These are phyloP conservation scores for Adelosebastes latens DNA, from an alignment of 2,797 vertebrate species.

Conservation along the genomic window DNA sequence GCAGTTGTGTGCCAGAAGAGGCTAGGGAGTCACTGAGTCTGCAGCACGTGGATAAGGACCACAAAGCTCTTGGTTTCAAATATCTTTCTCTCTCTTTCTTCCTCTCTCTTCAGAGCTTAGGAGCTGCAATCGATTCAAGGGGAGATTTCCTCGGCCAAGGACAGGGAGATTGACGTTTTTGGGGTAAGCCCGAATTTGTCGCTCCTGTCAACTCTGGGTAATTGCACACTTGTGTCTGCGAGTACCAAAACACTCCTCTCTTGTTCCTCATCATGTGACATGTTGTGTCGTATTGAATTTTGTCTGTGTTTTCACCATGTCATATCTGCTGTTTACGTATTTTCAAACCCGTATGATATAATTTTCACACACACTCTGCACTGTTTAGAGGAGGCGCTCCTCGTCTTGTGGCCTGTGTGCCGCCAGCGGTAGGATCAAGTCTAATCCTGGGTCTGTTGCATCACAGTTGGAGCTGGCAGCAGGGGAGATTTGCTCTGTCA, in stretches of 20 bases:
- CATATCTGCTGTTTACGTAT: not conserved
- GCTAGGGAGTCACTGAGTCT: conserved; percentile 71
- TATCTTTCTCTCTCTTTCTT: conserved; percentile 61
- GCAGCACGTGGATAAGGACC: conserved; percentile 77
- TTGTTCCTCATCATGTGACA: conserved; percentile 51
- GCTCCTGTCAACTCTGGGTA: conserved; percentile 61
- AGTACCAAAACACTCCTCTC: conserved; percentile 23
- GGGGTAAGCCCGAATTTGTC: conserved; percentile 80
- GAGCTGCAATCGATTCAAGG: conserved; percentile 75
- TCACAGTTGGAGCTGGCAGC: conserved; percentile 52
- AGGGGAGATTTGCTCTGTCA: conserved; percentile 47
- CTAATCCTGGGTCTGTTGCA: conserved; percentile 58
- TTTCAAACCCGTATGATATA: conserved; percentile 28
- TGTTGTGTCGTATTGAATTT: conserved; percentile 19
- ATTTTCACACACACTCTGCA: conserved; percentile 17
- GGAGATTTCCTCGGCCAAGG: conserved; percentile 72
- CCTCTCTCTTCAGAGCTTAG: conserved; percentile 66
- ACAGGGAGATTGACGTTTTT: conserved; percentile 77
- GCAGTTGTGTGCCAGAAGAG: conserved; percentile 55
- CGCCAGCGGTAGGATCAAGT: conserved; percentile 50
- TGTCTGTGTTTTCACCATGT: conserved; percentile 1
- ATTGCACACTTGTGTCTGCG: conserved; percentile 50
- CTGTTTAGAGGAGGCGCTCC: conserved; percentile 11
- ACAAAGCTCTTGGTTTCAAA: conserved; percentile 75
- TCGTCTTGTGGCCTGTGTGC: conserved; percentile 37